Conservation (phyloP, 2,888 invertebrate genomes). For the Mesochorus sp. region DNA sequence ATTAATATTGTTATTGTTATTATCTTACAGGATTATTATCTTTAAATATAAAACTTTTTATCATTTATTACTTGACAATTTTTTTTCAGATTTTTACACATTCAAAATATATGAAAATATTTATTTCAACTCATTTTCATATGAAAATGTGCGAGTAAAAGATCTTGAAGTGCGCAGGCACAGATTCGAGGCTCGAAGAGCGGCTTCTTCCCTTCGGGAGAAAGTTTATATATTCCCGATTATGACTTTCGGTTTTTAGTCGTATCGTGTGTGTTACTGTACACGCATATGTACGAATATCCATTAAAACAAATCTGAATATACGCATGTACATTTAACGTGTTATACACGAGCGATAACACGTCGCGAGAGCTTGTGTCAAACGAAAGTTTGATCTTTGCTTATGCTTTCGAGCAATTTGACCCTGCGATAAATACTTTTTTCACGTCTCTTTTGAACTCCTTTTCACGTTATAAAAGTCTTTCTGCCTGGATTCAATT, state of each 20-base stretch:
- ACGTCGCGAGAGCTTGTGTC: slow-evolving; percentile 48
- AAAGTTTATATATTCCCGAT: slow-evolving; percentile 70
- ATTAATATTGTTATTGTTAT: no score
- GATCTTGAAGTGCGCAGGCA: slow-evolving; percentile 4
- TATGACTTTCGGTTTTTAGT: slow-evolving; percentile 66
- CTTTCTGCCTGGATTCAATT: not conserved
- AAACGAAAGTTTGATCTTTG: slow-evolving; percentile 60
- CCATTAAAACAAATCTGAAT: not conserved
- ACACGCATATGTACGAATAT: slow-evolving; percentile 7
- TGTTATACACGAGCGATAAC: slow-evolving; percentile 12
- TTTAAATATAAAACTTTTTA: no score
- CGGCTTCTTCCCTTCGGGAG: slow-evolving; percentile 68
- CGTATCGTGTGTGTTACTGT: slow-evolving; percentile 22
- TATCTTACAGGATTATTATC: no score
- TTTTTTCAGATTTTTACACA: no score
- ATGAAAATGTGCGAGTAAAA: no score
- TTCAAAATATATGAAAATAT: no score
- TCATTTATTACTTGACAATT: no score
- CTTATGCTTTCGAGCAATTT: slow-evolving; percentile 38
- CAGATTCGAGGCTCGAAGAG: slow-evolving; percentile 26
- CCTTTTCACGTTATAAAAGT: slow-evolving; percentile 26
- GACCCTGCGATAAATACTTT: slow-evolving; percentile 43
- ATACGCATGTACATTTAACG: not conserved
- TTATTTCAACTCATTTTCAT: no score
- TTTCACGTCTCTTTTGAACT: slow-evolving; percentile 58